These are phyloP conservation scores for Aporophyla nigra DNA, from an alignment of 2,888 invertebrate genomes.

Conservation along the genomic window DNA sequence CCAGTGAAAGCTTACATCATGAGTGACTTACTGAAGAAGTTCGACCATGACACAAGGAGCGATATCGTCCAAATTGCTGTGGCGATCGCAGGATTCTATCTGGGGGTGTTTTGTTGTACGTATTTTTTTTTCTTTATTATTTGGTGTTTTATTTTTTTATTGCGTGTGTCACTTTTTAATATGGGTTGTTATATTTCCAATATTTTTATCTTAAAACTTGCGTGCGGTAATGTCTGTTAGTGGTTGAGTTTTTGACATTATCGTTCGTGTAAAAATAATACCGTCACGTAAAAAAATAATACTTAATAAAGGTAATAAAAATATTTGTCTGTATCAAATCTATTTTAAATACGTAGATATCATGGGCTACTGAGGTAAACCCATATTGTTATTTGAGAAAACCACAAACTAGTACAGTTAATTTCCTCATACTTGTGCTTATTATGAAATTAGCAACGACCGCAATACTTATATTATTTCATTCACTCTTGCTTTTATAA, in stretches of 20 bases:
- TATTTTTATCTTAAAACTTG: no score
- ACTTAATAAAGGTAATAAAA: neutral
- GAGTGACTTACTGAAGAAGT: constrained; percentile 87
- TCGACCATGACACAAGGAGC: constrained; percentile 82
- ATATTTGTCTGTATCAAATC: neutral
- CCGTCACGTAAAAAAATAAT: neutral
- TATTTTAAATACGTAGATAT: neutral
- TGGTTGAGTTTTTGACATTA: neutral
- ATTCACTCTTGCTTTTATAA: constrained; percentile 6
- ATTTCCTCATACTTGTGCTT: constrained; percentile 57
- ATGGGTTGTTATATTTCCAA: neutral
- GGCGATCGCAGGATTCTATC: constrained; percentile 83
- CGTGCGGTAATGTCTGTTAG: neutral
- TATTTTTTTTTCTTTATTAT: constrained; percentile 62
- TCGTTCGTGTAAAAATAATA: neutral
- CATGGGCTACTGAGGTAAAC: constrained; percentile 24
- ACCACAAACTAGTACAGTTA: constrained; percentile 54
- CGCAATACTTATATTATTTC: constrained; percentile 31
- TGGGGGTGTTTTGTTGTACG: constrained; percentile 86
- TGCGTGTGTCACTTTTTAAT: no score
- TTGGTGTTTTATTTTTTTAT: neutral
- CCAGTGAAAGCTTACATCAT: constrained; percentile 87
- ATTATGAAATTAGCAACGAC: constrained; percentile 44
- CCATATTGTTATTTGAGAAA: constrained; percentile 62
- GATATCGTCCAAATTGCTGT: constrained; percentile 83